Percentiles rank a stretch among this genome's conserved stretches.
Evolutionary conservation across 1,140 invertebrate genomes (phyloP).

Genomic region (Heliothis subflexa): DNA sequence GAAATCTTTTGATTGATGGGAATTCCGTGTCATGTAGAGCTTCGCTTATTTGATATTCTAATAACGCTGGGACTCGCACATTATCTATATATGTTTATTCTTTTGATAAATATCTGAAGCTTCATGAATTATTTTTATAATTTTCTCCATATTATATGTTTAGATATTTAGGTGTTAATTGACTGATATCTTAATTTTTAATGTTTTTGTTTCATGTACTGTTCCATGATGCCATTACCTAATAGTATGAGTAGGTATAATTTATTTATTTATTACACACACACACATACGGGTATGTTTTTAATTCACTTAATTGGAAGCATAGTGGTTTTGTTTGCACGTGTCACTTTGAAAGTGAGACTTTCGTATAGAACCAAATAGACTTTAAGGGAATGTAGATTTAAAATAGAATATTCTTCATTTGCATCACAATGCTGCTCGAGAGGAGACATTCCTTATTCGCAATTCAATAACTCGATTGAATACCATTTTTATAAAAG

Average conservation of each 20-base stretch:
- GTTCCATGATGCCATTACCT: constrained; percentile 67
- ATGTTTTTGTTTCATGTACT: constrained; percentile 81
- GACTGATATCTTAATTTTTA: constrained; percentile 57
- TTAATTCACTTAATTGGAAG: neutral
- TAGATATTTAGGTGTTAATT: constrained; percentile 38
- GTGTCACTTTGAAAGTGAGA: constrained; percentile 32
- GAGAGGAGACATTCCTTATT: constrained; percentile 55
- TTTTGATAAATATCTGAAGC: constrained; percentile 15
- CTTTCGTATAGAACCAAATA: constrained; percentile 42
- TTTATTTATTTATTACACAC: constrained; percentile 54
- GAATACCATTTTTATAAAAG: constrained; percentile 44
- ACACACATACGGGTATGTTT: neutral
- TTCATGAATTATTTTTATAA: constrained; percentile 25
- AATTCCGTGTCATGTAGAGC: constrained; percentile 38
- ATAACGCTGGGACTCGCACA: constrained; percentile 28
- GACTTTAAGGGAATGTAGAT: constrained; percentile 53
- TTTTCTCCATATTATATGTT: constrained; percentile 28
- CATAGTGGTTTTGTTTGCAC: constrained; percentile 24
- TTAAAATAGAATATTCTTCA: constrained; percentile 59
- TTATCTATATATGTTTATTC: constrained; percentile 17
- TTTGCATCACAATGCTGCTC: constrained; percentile 53
- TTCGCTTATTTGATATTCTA: constrained; percentile 43
- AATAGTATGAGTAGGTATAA: constrained; percentile 79
- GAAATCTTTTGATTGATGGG: constrained; percentile 49
- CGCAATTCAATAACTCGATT: constrained; percentile 44